Percentiles rank a stretch among this genome's conserved stretches.
Conservation (phyloP, 2,888 invertebrate genomes). For the Trypoxylon attenuatum region DNA sequence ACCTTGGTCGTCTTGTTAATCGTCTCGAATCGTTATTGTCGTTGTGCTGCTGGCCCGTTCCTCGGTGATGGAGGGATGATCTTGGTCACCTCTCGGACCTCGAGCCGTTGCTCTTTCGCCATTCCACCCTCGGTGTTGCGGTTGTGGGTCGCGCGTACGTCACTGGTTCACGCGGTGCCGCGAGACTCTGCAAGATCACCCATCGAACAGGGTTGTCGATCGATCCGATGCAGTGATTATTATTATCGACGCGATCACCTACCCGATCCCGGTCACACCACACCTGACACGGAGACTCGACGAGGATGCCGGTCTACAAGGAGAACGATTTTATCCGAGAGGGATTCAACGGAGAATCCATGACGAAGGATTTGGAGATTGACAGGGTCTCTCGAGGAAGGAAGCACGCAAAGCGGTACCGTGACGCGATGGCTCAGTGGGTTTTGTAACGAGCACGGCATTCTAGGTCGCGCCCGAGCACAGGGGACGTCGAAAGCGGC, state of each 20-base stretch:
- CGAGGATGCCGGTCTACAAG: conserved; percentile 2
- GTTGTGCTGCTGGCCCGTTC: conserved; percentile 49
- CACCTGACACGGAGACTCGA: conserved; percentile 11
- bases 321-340: conserved; percentile 25
- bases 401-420: neutral
- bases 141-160: too few species aligned
- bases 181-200: conserved; percentile 7
- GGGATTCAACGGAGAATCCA: conserved; percentile 7
- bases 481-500: conserved; percentile 11
- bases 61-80: conserved; percentile 52
- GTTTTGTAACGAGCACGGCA: neutral
- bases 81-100: conserved; percentile 33
- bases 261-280: conserved; percentile 18
- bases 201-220: too few species aligned
- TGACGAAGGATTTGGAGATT: neutral
- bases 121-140: too few species aligned
- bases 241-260: conserved; percentile 41
- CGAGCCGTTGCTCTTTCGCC: conserved; percentile 50
- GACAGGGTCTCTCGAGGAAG: neutral
- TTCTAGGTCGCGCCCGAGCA: neutral
- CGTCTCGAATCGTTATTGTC: conserved; percentile 25
- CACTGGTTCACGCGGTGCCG: too few species aligned
- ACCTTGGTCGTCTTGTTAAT: conserved; percentile 31
- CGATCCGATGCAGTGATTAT: neutral
- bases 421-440: neutral